phyloP scores from a whole-genome alignment of 2,797 vertebrate genomes.

The Zenarchopterus dispar region DNA sequence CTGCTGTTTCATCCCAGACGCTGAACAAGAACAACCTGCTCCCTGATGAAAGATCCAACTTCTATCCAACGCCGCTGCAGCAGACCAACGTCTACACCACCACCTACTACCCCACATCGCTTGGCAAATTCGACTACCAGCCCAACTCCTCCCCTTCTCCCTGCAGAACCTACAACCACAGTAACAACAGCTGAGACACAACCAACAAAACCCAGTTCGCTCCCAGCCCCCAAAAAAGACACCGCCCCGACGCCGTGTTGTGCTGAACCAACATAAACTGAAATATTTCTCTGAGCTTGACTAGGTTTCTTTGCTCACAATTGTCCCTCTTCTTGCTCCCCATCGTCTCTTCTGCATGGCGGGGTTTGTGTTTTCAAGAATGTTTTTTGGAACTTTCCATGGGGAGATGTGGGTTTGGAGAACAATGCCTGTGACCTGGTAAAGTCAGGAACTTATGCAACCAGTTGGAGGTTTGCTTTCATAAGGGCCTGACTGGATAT shows the following conservation, averaged over 20 bases:
- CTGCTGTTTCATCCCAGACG: slow-evolving; percentile 82
- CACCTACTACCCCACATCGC: slow-evolving; percentile 94
- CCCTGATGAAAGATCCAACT: slow-evolving; percentile 94
- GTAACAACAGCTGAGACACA: slow-evolving; percentile 90
- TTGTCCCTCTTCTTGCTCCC: slow-evolving; percentile 23
- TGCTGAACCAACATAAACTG: slow-evolving; percentile 47
- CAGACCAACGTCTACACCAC: slow-evolving; percentile 99
- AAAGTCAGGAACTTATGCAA: slow-evolving; percentile 39
- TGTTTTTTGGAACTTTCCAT: slow-evolving; percentile 53
- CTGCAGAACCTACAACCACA: slow-evolving; percentile 94
- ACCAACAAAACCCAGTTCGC: slow-evolving; percentile 29
- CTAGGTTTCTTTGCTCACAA: slow-evolving; percentile 29
- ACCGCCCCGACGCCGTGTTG: slow-evolving; percentile 31
- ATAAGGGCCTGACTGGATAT: slow-evolving; percentile 33
- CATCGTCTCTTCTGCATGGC: slow-evolving; percentile 41
- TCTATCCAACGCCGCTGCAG: slow-evolving; percentile 90
- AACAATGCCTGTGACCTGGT: slow-evolving; percentile 19
- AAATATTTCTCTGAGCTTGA: slow-evolving; percentile 46
- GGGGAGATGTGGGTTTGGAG: slow-evolving; percentile 38
- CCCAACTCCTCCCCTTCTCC: slow-evolving; percentile 94
- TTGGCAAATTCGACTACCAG: slow-evolving; percentile 95
- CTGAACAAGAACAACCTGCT: slow-evolving; percentile 99
- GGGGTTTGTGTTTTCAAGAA: slow-evolving; percentile 55
- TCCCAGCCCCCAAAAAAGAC: slow-evolving; percentile 34
- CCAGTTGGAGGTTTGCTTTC: slow-evolving; percentile 37